Evolutionary conservation across 92 coral and sea anemone species (phyloP), one percentile per base, ranked within the genome.

Genomic region (Pocillopora meandrina): DNA sequence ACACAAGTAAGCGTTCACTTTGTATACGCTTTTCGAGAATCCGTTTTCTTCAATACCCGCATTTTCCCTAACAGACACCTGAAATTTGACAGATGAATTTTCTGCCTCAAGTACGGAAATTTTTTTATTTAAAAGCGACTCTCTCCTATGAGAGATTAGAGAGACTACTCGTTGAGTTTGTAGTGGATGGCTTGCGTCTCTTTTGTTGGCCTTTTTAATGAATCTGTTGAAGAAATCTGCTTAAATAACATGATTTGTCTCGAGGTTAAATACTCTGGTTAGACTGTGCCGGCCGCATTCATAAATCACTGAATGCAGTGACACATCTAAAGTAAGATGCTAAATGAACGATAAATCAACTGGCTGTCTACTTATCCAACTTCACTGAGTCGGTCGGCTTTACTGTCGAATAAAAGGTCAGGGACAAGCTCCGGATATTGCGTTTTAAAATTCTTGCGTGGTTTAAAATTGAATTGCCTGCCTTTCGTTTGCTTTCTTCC

Each of bases 301-400:
- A 83, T 83, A 83, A 83, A 83, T 83, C 80, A 83, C 34, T 72
- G 70, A 35, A 75, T n/a, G n/a, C 33, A 71, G 52, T 81, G 77
- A 71, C 76, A 81, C 67, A 33, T 59, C 19, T n/a, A 76, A 81
- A 61, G 85, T 70, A 71, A 71, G 77, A 74, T 60, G 69, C 85
- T 81, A 81, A 81, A 82, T 47, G 86, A 82, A 35, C 61, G 65
- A 83, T 83, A 83, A 83, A 83, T 83, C 86, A 83, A 42, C 2
- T 65, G 17, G 35, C 79, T 83, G 86, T 83, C 86, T 64, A 83
- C 72, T 83, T 83, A 74, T 49, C 86, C 49, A 23, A 57, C 75
- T 57, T 6, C 26, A 15, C 66, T 35, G 64, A 58, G 70, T 36
- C 58, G 42, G n/a, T 36, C 59, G 42, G 34, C 16, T 33, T 70